Evolutionary conservation across 2,888 invertebrate species (phyloP), one percentile per base, ranked within the genome.

Genomic region (Scrobipalpa costella): DNA sequence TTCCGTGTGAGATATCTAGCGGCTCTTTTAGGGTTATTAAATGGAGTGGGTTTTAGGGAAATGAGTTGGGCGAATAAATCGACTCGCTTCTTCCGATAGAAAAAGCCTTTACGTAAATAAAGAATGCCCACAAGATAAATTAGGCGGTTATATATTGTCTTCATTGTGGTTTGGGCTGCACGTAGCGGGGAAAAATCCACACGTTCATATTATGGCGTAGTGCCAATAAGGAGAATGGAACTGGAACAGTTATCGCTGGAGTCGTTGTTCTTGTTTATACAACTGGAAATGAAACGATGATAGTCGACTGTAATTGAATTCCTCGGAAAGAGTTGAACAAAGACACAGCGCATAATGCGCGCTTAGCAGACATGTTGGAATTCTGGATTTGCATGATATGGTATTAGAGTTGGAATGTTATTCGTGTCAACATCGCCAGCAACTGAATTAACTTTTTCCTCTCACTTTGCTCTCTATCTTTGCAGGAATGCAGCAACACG

Each of bases 31-130:
- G 82, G 84, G 90, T 88, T 90, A 89, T 91, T 90, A 89, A 88
- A 81, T 80, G 83, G 83, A 90, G 88, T 87, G 86, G 86, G 88
- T 86, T 87, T 90, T 87, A 89, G 81, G 87, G 81, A 88, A 88
- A 91, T 86, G 86, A 87, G 82, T 76, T 73, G 76, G 52, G 74
- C 76, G 76, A 84, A 88, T 88, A 87, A 84, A 87, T 89, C 81
- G 79, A 77, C 77, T 75, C 74, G 76, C 78, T 78, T 76, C 79
- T 73, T 69, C 75, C 77, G 64, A 79, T 78, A 77, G 77, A 78
- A 80, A 80, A 81, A 85, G 84, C 78, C 78, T 81, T 77, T 74
- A 73, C 77, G 80, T 82, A 85, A 84, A 84, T 84, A 86, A 85
- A 82, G 78, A 80, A 78, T 78, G 76, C 73, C 77, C 75, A 75